These are phyloP conservation scores for Diuraphis noxia DNA, from an alignment of 1,140 invertebrate genomes.

Conservation along the genomic window DNA sequence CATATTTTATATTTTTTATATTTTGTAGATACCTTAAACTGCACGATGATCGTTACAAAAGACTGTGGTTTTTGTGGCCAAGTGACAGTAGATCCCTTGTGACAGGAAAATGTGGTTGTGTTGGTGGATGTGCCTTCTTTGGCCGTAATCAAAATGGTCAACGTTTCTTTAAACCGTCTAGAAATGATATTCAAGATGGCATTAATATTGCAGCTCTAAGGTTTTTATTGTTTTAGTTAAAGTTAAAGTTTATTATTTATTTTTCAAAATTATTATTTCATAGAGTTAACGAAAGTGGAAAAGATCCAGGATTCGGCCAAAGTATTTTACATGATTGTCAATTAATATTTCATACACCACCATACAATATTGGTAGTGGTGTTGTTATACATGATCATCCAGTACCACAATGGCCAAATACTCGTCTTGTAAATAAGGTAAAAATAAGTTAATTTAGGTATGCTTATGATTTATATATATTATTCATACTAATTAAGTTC, in stretches of 20 bases:
- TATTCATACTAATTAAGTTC: background rate
- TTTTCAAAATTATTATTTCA: conserved; percentile 58
- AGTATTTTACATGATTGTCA: conserved; percentile 86
- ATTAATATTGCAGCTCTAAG: conserved; percentile 78
- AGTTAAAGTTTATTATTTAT: conserved; percentile 27
- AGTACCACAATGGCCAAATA: conserved; percentile 45
- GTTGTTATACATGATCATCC: conserved; percentile 73
- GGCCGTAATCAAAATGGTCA: conserved; percentile 84
- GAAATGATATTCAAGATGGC: conserved; percentile 77
- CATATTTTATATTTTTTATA: background rate
- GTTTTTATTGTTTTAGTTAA: conserved; percentile 57
- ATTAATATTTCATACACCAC: conserved; percentile 87
- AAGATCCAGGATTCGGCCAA: conserved; percentile 86
- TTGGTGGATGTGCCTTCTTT: conserved; percentile 93
- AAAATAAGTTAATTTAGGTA: background rate
- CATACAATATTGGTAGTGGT: conserved; percentile 74
- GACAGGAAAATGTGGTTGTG: conserved; percentile 86
- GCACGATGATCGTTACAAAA: conserved; percentile 85
- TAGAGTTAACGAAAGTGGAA: conserved; percentile 68
- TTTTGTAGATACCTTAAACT: conserved; percentile 73
- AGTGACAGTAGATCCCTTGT: conserved; percentile 64
- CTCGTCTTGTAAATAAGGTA: conserved; percentile 41
- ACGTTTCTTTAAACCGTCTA: conserved; percentile 83
- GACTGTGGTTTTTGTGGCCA: conserved; percentile 94
- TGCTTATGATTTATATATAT: background rate